Conservation (phyloP, 2,113 vertebrate species). For the Canis aureus region DNA sequence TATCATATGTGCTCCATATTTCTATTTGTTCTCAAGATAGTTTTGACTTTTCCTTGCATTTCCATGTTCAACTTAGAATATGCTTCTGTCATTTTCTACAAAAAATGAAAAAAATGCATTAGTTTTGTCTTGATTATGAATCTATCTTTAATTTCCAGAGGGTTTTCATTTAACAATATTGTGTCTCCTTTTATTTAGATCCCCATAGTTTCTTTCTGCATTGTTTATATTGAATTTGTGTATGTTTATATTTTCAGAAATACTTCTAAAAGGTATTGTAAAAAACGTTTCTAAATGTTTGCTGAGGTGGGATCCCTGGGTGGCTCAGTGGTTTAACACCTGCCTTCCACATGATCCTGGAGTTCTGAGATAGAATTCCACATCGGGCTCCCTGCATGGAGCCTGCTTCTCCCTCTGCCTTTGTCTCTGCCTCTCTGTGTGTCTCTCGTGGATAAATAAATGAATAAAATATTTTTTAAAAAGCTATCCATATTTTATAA, state of each 20-base stretch:
- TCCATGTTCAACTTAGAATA: not conserved
- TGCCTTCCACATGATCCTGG: too few relatives aligned
- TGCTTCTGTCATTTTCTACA: not conserved
- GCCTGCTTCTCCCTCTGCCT: too few relatives aligned
- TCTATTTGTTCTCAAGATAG: not conserved
- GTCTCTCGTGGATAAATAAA: too few relatives aligned
- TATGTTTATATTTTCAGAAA: not conserved
- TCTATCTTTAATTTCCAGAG: not conserved
- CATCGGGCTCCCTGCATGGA: too few relatives aligned
- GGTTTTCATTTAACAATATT: not conserved
- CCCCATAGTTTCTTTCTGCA: not conserved
- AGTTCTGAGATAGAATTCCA: too few relatives aligned
- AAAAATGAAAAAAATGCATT: not conserved
- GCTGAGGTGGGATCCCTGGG: too few relatives aligned
- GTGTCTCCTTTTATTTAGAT: not conserved
- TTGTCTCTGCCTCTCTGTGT: too few relatives aligned
- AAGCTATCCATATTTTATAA: too few relatives aligned
- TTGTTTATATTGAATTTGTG: not conserved
- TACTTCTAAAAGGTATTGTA: not conserved
- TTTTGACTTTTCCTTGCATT: not conserved
- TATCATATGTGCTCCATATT: not conserved
- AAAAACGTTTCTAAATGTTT: not conserved
- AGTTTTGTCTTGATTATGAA: not conserved
- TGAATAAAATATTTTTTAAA: too few relatives aligned
- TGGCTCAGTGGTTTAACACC: too few relatives aligned